Percentiles rank a stretch among this genome's conserved stretches.
Conservation (phyloP, 2,888 invertebrate genomes). For the Autographa pulchrina region DNA sequence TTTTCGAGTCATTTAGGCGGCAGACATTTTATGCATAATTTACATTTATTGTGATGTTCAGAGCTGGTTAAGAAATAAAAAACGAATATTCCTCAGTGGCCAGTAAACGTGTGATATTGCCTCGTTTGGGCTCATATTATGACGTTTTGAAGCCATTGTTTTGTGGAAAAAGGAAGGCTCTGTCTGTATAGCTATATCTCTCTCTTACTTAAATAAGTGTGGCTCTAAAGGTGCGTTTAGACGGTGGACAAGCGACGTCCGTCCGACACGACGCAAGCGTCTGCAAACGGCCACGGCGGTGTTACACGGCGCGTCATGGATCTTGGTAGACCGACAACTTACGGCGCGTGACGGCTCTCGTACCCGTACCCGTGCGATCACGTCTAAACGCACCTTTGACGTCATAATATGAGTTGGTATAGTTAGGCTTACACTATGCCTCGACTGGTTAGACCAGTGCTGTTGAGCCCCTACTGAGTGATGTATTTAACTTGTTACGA, state of each 20-base stretch:
- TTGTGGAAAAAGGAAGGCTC: background rate
- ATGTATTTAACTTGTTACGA: conserved; percentile 40
- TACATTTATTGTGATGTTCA: background rate
- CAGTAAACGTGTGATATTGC: background rate
- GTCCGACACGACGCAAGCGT: background rate
- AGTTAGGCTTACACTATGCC: conserved; percentile 48
- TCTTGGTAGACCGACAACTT: too few relatives aligned
- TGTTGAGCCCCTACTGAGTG: conserved; percentile 48
- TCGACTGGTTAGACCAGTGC: conserved; percentile 49
- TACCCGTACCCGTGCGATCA: background rate
- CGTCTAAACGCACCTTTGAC: conserved; percentile 14
- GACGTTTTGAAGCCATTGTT: background rate
- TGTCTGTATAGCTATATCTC: background rate
- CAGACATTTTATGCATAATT: background rate
- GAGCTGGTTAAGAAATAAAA: conserved; percentile 12
- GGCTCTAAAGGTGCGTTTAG: background rate
- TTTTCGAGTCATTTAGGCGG: conserved; percentile 4
- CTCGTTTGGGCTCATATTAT: conserved; percentile 3
- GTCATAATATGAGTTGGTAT: conserved; percentile 13
- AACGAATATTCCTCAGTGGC: conserved; percentile 25
- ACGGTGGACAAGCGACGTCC: background rate
- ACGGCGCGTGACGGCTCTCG: background rate
- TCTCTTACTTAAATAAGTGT: background rate
- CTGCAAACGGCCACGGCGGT: background rate
- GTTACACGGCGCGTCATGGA: background rate